Base-by-base conservation (phyloP, 2,888 invertebrate species). In the Hemistola chrysoprasaria region DNA sequence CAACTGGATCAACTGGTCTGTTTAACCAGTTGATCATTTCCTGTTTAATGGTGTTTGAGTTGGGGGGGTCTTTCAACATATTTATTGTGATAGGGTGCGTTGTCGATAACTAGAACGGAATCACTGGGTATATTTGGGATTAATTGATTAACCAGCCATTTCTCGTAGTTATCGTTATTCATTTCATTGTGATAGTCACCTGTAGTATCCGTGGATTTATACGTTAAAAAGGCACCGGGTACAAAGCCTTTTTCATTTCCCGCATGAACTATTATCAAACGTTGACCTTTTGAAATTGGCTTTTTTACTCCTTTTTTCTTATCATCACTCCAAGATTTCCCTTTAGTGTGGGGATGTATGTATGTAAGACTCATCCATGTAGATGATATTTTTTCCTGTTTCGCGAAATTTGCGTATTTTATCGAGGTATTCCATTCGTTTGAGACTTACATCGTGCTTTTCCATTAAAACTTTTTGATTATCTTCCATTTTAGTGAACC, bases 341-440 rank as follows among this genome's bases (percentile, higher is more conserved):
- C 36, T 31, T 20, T 27, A 31, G 7, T 28, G 24, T 8, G 32
- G 32, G 24, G 26, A 37, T 23, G 32, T 37, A 11, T 32, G 31
- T 21, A 41, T 24, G 24, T 28, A 42, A 22, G 11, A 26, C 28
- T 42, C 32, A 11, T 24, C 32, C 1, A 24, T 36, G 11, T 32
- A 37, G 8, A 42, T 32, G 2, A 42, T 42, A n/a, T 34, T 27
- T 23, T 21, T 26, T 20, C 41, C 41, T 20, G 22, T 22, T 20
- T 31, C 31, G 6, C 36, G 37, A 3, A 32, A 42, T 22, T 20
- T 16, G n/a, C 32, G 27, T 22, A 42, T 9, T n/a, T 33, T 7
- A 10, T 29, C 33, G 21, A 42, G 16, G 21, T 37, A 42, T 2
- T 24, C 25, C 2, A 35, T 11, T 11, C 37, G 22, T 8, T n/a